phyloP scores from a whole-genome alignment of 2,113 vertebrate species.

The Pangasianodon hypophthalmus region DNA sequence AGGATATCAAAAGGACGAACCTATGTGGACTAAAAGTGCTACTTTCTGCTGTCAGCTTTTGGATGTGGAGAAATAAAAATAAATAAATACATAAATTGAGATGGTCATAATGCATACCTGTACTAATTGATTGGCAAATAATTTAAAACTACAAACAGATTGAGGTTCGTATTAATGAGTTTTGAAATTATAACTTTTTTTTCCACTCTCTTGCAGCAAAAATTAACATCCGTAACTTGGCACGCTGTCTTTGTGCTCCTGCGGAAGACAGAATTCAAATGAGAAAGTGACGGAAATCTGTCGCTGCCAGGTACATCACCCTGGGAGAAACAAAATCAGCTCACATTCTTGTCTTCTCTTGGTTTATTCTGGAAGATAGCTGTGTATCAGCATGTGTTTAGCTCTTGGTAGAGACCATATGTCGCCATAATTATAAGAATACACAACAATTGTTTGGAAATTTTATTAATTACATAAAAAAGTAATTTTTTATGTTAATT shows the following conservation, averaged over 20 bases:
- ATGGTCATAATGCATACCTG: neutral
- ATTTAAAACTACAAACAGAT: constrained; percentile 1
- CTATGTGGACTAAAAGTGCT: neutral
- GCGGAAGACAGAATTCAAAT: constrained; percentile 6
- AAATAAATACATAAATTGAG: constrained; percentile 8
- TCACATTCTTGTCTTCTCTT: neutral
- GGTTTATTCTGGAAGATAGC: constrained; percentile 4
- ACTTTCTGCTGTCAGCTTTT: neutral
- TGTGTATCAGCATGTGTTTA: neutral
- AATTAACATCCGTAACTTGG: neutral
- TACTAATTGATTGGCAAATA: constrained; percentile 17
- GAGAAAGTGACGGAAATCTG: constrained; percentile 1
- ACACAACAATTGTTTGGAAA: neutral
- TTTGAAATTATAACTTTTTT: neutral
- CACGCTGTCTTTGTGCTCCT: constrained; percentile 17
- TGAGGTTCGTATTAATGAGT: neutral
- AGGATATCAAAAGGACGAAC: neutral
- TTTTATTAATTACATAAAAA: neutral
- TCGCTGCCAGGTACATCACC: constrained; percentile 26
- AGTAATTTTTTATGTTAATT: neutral
- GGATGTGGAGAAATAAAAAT: neutral
- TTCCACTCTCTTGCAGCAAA: neutral
- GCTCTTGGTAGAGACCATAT: neutral
- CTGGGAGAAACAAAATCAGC: neutral
- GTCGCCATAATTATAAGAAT: neutral